Conservation (phyloP, 2,888 invertebrate species). For the Villa cingulata region DNA sequence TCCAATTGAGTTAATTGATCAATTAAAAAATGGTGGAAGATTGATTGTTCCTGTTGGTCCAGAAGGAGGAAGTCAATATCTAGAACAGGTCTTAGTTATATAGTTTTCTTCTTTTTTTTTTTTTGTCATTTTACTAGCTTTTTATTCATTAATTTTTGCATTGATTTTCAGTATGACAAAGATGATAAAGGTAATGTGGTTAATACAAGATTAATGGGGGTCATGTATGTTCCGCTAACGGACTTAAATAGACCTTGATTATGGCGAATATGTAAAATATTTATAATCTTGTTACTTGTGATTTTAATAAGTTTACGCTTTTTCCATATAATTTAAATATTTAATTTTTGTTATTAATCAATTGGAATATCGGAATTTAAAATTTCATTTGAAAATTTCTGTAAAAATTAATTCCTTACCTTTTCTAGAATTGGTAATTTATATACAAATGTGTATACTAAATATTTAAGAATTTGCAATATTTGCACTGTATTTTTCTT, state of each 20-base stretch:
- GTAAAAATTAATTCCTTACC: too few relatives aligned
- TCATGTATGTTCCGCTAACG: conserved; percentile 93
- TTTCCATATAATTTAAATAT: background rate
- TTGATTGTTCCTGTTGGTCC: conserved; percentile 85
- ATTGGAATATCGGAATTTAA: too few relatives aligned
- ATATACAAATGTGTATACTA: too few relatives aligned
- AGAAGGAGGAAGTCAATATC: conserved; percentile 69
- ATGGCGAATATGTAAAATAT: conserved; percentile 16
- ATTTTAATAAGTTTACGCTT: background rate
- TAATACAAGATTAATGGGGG: conserved; percentile 76
- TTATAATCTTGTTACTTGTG: conserved; percentile 12
- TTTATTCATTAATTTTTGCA: background rate
- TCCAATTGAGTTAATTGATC: conserved; percentile 53
- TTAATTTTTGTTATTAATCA: too few relatives aligned
- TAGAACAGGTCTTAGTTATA: conserved; percentile 53
- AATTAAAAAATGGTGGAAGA: conserved; percentile 52
- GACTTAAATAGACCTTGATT: conserved; percentile 46
- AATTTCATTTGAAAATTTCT: too few relatives aligned
- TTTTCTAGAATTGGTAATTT: too few relatives aligned
- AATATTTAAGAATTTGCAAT: too few relatives aligned
- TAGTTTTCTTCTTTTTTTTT: too few relatives aligned
- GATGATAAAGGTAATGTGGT: conserved; percentile 60
- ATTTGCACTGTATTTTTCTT: too few relatives aligned
- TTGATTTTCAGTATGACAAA: conserved; percentile 66
- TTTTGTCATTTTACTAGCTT: background rate